phyloP scores from a whole-genome alignment of 2,113 vertebrate species.

The Gnathochromis pfefferi region DNA sequence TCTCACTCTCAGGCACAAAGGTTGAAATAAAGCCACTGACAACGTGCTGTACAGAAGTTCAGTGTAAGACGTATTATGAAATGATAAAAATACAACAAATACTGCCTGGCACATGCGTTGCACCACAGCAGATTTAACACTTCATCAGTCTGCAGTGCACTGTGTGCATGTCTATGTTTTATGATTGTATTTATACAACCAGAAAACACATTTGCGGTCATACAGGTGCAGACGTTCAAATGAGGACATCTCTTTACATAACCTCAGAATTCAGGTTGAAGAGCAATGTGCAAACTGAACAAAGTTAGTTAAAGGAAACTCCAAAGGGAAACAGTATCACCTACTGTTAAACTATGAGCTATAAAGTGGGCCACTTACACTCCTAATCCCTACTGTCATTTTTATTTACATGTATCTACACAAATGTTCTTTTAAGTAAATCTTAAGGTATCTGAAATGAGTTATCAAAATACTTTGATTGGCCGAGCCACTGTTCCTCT shows the following conservation, averaged over 20 bases:
- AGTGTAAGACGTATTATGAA: neutral
- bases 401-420: neutral
- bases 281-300: neutral
- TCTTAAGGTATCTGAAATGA: neutral
- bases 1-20: neutral
- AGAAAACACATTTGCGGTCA: constrained; percentile 28
- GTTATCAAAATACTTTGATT: neutral
- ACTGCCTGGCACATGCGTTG: neutral
- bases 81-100: neutral
- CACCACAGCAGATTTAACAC: neutral
- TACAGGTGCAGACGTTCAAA: constrained; percentile 47
- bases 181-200: neutral
- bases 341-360: neutral
- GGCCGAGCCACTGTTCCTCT: neutral
- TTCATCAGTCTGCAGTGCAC: neutral
- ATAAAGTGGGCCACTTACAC: neutral
- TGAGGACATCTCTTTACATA: neutral
- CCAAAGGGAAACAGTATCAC: neutral
- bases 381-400: neutral
- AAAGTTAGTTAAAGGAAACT: neutral
- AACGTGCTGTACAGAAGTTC: neutral
- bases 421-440: neutral
- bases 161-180: neutral
- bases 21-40: neutral
- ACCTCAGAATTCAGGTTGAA: neutral